Conservation (phyloP, 2,113 vertebrate genomes). For the Sturnus vulgaris region DNA sequence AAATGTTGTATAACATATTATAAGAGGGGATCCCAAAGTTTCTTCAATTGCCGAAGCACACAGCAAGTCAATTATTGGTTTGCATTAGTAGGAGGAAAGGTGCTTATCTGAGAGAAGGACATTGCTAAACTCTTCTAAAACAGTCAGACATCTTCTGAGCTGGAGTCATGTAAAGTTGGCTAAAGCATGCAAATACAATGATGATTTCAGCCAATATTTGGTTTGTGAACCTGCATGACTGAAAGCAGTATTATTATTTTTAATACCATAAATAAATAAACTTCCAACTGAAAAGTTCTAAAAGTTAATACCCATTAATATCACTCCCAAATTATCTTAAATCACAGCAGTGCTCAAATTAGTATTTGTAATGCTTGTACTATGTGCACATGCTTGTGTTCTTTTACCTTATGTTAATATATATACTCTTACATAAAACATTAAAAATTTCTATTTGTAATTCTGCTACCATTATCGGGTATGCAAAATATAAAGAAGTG, state of each 20-base stretch:
- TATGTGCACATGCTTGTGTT: accelerated
- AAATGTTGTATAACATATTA: background rate
- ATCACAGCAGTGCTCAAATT: background rate
- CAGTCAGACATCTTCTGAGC: background rate
- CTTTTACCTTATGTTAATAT: background rate
- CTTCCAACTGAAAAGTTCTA: background rate
- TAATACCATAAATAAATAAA: background rate
- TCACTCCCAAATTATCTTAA: background rate
- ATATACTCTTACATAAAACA: background rate
- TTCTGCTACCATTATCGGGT: background rate
- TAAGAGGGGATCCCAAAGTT: background rate
- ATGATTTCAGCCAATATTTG: background rate
- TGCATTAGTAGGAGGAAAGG: background rate
- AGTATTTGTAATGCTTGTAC: background rate
- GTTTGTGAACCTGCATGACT: background rate
- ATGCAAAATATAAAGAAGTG: background rate
- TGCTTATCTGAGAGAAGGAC: background rate
- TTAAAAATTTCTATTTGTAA: background rate
- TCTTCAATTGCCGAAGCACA: background rate
- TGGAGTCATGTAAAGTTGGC: background rate
- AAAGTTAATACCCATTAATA: background rate
- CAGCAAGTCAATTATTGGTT: background rate
- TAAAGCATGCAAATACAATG: background rate
- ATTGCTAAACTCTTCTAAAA: background rate
- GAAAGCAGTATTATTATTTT: background rate